Base-by-base conservation (phyloP, 2,888 invertebrate genomes). In the Resseliella maxima region DNA sequence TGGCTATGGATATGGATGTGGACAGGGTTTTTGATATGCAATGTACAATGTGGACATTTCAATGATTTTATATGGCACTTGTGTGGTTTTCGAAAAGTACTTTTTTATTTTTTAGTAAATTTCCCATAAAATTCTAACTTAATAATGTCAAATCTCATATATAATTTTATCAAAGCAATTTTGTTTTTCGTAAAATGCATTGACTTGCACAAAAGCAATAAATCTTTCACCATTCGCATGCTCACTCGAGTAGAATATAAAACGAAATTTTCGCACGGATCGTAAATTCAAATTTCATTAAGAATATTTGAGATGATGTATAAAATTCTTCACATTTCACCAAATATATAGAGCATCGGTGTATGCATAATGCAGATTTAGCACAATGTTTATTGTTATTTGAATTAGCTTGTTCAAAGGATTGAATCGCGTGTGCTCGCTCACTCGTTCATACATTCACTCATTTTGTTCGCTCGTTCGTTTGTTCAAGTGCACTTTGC, bases 351-450 rank as follows among this genome's bases (percentile, higher is more conserved):
- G 27, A 59, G n/a, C 59, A 24, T 24, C 24, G 0, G 8, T 10
- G 31, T 15, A 59, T 59, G n/a, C 72, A 72, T 35, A 27, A 72
- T 72, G 31, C 72, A 72, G 31, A 72, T 72, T 72, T 72, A 35
- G 72, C 31, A 72, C 31, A 15, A 72, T 72, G 72, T 72, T 72
- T 72, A 72, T 72, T 72, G 31, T 72, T 72, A 72, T 72, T 72
- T 72, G 72, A 31, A 72, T 72, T 72, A 72, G 72, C 72, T 72
- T 72, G 72, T 72, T 72, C 31, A 31, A 72, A 72, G 15, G 72
- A 18, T 31, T 72, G 35, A 72, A 3, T 15, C 59, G 72, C 31
- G 31, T 15, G 59, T 5, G 59, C 59, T n/a, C 15, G 18, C 8
- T 15, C 46, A 18, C 18, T 50, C 46, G 18, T 18, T 50, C 8